A percentile compares a stretch with the other conserved stretches of the same genome.
Evolutionary conservation across 2,797 vertebrate species (phyloP).

Genomic region (Siniperca scherzeri): DNA sequence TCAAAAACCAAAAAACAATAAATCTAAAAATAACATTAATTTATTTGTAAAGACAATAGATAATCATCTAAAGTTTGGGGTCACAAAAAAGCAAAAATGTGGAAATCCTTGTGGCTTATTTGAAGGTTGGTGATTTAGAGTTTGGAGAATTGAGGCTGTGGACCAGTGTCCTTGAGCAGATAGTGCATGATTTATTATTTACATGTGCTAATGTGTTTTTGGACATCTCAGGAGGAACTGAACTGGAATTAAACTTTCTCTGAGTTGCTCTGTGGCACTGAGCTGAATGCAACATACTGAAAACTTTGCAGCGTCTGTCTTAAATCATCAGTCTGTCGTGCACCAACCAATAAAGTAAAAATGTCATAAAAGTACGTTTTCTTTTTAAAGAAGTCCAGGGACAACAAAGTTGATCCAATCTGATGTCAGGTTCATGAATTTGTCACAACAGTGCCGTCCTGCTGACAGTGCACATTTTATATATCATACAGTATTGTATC

Average conservation of each 20-base stretch:
- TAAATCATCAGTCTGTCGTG: slow-evolving; percentile 20
- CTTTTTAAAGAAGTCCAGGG: slow-evolving; percentile 2
- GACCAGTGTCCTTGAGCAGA: slow-evolving; percentile 36
- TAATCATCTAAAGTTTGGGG: not conserved
- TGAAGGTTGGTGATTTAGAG: slow-evolving; percentile 27
- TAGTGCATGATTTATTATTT: slow-evolving; percentile 66
- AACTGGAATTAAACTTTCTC: slow-evolving; percentile 38
- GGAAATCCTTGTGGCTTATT: slow-evolving; percentile 11
- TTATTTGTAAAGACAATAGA: not conserved
- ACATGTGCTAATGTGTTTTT: slow-evolving; percentile 69
- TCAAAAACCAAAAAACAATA: not conserved
- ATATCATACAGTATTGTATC: not conserved
- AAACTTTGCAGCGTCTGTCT: slow-evolving; percentile 32
- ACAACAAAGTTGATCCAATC: slow-evolving; percentile 21
- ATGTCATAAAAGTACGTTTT: slow-evolving; percentile 19
- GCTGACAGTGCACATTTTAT: slow-evolving; percentile 26
- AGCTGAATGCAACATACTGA: slow-evolving; percentile 3
- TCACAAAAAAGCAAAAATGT: slow-evolving; percentile 14
- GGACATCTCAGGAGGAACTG: slow-evolving; percentile 54
- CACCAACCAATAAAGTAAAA: slow-evolving; percentile 6
- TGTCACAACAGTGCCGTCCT: not conserved
- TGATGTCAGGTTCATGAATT: slow-evolving; percentile 39
- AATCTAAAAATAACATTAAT: not conserved
- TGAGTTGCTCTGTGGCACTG: slow-evolving; percentile 29
- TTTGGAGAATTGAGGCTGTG: slow-evolving; percentile 35